Conservation (phyloP, 1,140 invertebrate species). For the Armadillidium nasatum region DNA sequence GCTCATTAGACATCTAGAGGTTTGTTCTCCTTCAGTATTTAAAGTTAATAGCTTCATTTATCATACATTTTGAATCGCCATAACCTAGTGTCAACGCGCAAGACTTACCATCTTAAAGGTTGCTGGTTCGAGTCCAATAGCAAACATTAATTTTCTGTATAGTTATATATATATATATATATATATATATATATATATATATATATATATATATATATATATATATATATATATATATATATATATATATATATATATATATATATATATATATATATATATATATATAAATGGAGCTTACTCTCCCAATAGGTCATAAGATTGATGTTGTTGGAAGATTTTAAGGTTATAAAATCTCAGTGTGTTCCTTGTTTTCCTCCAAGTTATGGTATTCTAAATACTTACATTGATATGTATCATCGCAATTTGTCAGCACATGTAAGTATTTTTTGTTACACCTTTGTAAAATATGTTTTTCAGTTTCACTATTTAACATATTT, state of each 20-base stretch:
- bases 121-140: too few relatives aligned
- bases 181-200: not conserved
- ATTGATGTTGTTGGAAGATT: constrained; percentile 81
- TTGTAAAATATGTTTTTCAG: too few relatives aligned
- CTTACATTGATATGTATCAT: constrained; percentile 92
- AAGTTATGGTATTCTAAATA: constrained; percentile 82
- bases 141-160: too few relatives aligned
- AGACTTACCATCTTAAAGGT: too few relatives aligned
- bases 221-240: constrained; percentile 3
- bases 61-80: too few relatives aligned
- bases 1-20: constrained; percentile 70
- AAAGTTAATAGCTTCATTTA: constrained; percentile 45
- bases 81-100: too few relatives aligned
- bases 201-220: not conserved
- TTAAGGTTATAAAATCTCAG: constrained; percentile 84
- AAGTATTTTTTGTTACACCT: too few relatives aligned
- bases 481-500: too few relatives aligned
- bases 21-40: constrained; percentile 49
- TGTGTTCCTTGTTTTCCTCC: constrained; percentile 92
- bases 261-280: constrained; percentile 17
- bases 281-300: too few relatives aligned
- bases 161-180: too few relatives aligned
- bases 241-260: constrained; percentile 13
- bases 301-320: constrained; percentile 70
- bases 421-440: constrained; percentile 76